Conservation (phyloP, 2,797 vertebrate species). For the Mormyrops boulengeri region DNA sequence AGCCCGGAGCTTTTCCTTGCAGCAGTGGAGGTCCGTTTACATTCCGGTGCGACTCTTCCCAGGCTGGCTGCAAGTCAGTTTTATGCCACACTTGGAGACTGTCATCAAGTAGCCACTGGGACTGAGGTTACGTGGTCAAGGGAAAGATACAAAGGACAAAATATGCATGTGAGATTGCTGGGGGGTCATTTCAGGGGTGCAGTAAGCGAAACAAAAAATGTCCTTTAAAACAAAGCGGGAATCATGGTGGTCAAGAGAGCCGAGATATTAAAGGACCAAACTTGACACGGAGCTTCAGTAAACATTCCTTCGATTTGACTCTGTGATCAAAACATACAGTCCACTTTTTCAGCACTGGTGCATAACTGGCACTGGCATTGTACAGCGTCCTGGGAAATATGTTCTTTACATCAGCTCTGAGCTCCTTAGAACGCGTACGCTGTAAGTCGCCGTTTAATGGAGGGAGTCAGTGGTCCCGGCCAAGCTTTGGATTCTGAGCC, state of each 20-base stretch:
- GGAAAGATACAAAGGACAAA: background rate
- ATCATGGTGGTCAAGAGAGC: background rate
- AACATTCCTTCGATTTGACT: background rate
- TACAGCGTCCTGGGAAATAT: background rate
- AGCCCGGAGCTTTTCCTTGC: background rate
- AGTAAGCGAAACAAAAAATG: background rate
- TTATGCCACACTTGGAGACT: background rate
- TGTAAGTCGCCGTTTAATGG: background rate
- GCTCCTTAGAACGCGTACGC: background rate
- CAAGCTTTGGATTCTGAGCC: background rate
- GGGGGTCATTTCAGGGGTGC: background rate
- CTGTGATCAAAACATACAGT: background rate
- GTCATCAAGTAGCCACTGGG: background rate
- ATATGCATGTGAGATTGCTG: background rate
- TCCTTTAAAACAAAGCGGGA: background rate
- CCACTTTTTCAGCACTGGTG: background rate
- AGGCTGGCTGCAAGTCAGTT: background rate
- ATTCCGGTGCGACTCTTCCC: background rate
- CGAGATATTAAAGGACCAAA: background rate
- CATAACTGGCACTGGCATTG: background rate
- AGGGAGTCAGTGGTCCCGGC: background rate
- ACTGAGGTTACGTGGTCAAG: background rate
- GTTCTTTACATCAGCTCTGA: background rate
- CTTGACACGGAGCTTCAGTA: background rate
- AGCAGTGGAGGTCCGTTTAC: background rate